Evolutionary conservation across 30 jellyfish, hydroid and myxozoan genomes (phyloP), one percentile per base, ranked within the genome.

Genomic region (Haliclystus octoradiatus): DNA sequence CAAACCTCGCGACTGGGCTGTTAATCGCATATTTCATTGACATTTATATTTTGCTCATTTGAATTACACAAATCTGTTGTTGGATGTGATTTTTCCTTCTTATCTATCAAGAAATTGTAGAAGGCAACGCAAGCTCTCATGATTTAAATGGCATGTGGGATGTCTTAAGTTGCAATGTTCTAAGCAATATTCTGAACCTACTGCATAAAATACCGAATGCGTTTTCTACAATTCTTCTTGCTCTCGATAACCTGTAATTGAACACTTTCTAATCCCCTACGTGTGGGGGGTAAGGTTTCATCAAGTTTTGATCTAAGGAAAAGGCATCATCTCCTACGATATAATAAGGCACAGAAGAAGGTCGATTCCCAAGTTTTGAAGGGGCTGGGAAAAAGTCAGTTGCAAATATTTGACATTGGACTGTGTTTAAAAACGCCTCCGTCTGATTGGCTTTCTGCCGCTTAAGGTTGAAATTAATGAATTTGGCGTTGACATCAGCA

Each of bases 381-480:
- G 57, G 57, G 19, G 57, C 19, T 40, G 57, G 57, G 57, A 40
- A 9, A 19, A 5, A 19, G 57, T 19, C 19, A 19, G 14, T 40
- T 40, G 57, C 57, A 40, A 40, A 40, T 19, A 5, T 19, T 40
- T 40, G 14, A 9, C 9, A 40, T 9, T 5, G 57, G 57, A 40
- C 74, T 62, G 22, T 65, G 74, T 35, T 65, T 22, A 49, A 68
- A 68, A 22, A 68, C 47, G 24, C 81, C 81, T 30, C 83, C 83
- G 60, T 72, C 83, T 26, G 66, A 51, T 57, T 72, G 83, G 30
- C 83, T 72, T 51, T 73, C 74, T n/a, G 83, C 83, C 31, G 74
- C 75, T 26, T 73, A 34, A 72, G 30, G 46, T 60, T 65, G 57
- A 72, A 52, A 27, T 63, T 60, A 51, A 72, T 51, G 33, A 53